A percentile compares a stretch with the other conserved stretches of the same genome.
Evolutionary conservation across 2,797 vertebrate species (phyloP).

Genomic region (Etheostoma nigrum): DNA sequence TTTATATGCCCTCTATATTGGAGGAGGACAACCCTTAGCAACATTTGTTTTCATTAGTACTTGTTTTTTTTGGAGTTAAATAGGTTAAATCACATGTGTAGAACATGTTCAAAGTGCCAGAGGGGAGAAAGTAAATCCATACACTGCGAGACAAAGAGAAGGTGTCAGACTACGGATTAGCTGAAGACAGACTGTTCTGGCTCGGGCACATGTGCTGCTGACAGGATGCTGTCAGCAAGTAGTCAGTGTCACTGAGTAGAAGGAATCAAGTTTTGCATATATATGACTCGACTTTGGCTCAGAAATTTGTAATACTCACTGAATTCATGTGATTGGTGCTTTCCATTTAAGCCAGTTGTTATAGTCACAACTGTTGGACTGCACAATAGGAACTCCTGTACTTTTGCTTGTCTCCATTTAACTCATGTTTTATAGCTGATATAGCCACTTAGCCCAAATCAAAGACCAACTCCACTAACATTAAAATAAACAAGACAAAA

Average conservation of each 20-base stretch:
- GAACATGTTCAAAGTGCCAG: slow-evolving; percentile 6
- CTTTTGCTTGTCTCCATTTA: neutral
- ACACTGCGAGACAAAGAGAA: slow-evolving; percentile 7
- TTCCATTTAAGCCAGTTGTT: neutral
- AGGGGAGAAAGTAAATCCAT: slow-evolving; percentile 11
- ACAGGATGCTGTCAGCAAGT: slow-evolving; percentile 2
- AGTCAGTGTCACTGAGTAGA: neutral
- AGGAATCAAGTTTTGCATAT: neutral
- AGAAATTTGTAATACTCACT: slow-evolving; percentile 7
- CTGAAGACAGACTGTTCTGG: slow-evolving; percentile 1
- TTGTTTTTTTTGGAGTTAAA: neutral
- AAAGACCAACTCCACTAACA: neutral
- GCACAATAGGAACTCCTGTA: slow-evolving; percentile 12
- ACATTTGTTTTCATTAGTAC: neutral
- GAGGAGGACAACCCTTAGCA: neutral
- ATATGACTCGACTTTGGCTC: slow-evolving; percentile 17
- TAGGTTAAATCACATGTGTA: slow-evolving; percentile 10
- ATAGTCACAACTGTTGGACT: neutral
- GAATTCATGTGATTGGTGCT: neutral
- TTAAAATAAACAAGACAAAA: neutral
- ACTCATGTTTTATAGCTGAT: neutral
- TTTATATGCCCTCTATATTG: neutral
- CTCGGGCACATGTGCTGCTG: slow-evolving; percentile 1
- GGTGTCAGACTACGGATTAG: slow-evolving; percentile 16
- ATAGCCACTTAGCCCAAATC: neutral